Conservation (phyloP, 2,797 vertebrate species). For the Miopithecus talapoin region DNA sequence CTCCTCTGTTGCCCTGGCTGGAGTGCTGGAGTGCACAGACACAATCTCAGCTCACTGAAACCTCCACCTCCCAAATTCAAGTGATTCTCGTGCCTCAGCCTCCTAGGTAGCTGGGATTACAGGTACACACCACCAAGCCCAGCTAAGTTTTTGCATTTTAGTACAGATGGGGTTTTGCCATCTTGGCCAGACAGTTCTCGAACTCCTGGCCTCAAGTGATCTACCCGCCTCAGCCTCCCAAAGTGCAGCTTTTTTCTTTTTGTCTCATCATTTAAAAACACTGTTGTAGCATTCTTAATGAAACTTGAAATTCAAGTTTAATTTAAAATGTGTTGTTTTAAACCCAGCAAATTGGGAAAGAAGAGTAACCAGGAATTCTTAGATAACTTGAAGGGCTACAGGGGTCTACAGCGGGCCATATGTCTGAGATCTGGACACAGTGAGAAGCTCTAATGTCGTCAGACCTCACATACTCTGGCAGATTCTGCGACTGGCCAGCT, state of each 20-base stretch:
- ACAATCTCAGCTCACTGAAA: not conserved
- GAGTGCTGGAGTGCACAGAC: not conserved
- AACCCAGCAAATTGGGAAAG: not conserved
- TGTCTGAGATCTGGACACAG: not conserved
- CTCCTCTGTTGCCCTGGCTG: not conserved
- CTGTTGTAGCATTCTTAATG: conserved; percentile 5
- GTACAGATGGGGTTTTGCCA: not conserved
- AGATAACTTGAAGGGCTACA: not conserved
- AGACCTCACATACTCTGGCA: not conserved
- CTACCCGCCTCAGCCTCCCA: not conserved
- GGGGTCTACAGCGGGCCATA: not conserved
- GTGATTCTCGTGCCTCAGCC: not conserved
- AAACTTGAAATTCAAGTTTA: conserved; percentile 59
- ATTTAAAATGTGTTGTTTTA: conserved; percentile 43
- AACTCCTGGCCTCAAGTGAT: not conserved
- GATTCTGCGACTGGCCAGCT: not conserved
- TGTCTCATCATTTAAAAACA: conserved; percentile 29
- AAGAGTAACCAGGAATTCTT: not conserved
- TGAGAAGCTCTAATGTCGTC: not conserved
- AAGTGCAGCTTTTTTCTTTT: not conserved
- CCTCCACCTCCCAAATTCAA: not conserved
- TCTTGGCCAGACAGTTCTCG: not conserved
- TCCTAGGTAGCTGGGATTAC: not conserved
- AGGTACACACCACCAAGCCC: not conserved
- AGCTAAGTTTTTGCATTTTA: not conserved